Percentiles rank a stretch among this genome's conserved stretches.
phyloP scores from a whole-genome alignment of 30 jellyfish, hydroid and myxozoan genomes.

The Catostylus mosaicus region DNA sequence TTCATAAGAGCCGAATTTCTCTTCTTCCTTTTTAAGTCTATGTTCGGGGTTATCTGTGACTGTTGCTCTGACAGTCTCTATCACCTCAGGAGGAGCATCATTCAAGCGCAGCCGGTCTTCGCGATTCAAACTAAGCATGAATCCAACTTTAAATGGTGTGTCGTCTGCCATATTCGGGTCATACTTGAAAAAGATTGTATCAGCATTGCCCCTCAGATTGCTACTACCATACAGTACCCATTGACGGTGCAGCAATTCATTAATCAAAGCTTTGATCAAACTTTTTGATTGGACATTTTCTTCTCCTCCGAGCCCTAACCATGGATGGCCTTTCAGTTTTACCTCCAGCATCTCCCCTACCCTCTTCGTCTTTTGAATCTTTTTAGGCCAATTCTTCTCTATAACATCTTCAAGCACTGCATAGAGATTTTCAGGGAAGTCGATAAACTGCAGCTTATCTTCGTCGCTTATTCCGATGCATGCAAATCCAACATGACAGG shows the following conservation, averaged over 20 bases:
- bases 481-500: conserved; percentile 41
- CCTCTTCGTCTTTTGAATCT: conserved; percentile 17
- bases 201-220: conserved; percentile 32
- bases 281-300: conserved; percentile 14
- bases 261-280: conserved; percentile 9
- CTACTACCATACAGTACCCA: conserved; percentile 46
- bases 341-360: conserved; percentile 26
- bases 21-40: conserved; percentile 43
- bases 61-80: conserved; percentile 7
- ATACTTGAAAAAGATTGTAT: conserved; percentile 38
- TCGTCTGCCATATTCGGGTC: conserved; percentile 1
- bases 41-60: conserved; percentile 17
- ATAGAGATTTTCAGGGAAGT: conserved; percentile 41
- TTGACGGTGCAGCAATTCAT: conserved; percentile 12
- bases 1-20: conserved; percentile 11
- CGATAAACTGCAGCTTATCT: conserved; percentile 44
- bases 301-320: conserved; percentile 34
- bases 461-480: conserved; percentile 47
- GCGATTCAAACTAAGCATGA: conserved; percentile 29
- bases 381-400: conserved; percentile 17
- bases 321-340: conserved; percentile 60
- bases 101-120: conserved; percentile 55
- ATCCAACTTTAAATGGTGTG: background rate
- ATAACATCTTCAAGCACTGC: conserved; percentile 27
- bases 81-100: conserved; percentile 31